These are phyloP conservation scores for Thysanoteuthis rhombus DNA, from an alignment of 2,888 invertebrate species.

Conservation along the genomic window DNA sequence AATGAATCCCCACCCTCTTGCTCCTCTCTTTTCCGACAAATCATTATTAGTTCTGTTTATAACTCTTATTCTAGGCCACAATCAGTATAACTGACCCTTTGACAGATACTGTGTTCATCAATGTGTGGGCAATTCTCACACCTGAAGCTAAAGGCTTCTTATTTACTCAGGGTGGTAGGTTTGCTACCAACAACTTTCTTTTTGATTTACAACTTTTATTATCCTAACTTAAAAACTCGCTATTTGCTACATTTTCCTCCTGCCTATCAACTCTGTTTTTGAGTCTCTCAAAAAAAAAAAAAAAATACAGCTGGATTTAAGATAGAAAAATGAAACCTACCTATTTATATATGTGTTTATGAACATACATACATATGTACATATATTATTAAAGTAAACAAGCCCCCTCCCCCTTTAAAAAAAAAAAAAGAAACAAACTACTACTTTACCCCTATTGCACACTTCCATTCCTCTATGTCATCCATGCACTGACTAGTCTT, in stretches of 20 bases:
- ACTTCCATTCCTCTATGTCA: neutral
- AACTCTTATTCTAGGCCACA: neutral
- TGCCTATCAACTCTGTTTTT: neutral
- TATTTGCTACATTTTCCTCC: neutral
- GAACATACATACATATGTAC: too few relatives aligned
- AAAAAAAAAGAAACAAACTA: too few relatives aligned
- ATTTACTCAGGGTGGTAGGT: constrained; percentile 21
- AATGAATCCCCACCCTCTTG: neutral
- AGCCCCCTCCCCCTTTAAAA: neutral
- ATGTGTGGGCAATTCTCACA: neutral
- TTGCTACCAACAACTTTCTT: neutral
- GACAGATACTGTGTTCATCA: neutral
- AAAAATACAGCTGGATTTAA: neutral
- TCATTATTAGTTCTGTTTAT: neutral
- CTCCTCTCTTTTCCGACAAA: neutral
- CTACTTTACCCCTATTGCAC: neutral
- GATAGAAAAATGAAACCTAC: neutral
- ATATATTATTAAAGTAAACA: too few relatives aligned
- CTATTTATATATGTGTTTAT: neutral
- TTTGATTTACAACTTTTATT: neutral
- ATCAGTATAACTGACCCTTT: neutral
- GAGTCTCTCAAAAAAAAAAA: too few relatives aligned
- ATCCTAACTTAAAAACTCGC: neutral
- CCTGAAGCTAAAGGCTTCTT: neutral
- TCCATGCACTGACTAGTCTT: neutral